Base-by-base conservation (phyloP, 2,113 vertebrate genomes). In the Triplophysa dalaica region DNA sequence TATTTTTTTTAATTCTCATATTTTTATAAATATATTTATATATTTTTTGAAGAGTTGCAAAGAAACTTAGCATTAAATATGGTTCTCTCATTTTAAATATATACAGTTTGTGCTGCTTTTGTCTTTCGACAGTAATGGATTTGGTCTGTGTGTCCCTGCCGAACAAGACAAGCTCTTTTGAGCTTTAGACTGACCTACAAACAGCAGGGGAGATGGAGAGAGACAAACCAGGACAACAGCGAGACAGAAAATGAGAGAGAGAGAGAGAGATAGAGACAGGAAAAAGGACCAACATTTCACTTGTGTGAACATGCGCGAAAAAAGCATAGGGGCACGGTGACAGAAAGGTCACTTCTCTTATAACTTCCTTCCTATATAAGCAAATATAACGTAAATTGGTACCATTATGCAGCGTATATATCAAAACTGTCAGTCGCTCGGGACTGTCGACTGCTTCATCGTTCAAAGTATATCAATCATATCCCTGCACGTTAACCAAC, bases 341-440 rank as follows among this genome's bases (percentile, higher is more conserved):
- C 58, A 38, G 22, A 77, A 86, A 84, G 74, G 77, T 75, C 80
- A 83, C 38, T 22, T 43, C 48, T 41, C 12, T 72, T 61, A n/a
- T 11, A 50, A 26, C 58, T 9, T 4, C 11, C 38, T 63, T 41
- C 14, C 73, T 2, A 43, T 33, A 52, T 29, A 33, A 16, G 60
- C 45, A 65, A 76, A 38, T 38, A 76, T 21, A 21, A 65, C 17
- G 33, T 10, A 50, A 26, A 52, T 17, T 52, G 50, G 33, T 50
- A 63, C 13, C 22, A 62, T 75, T 41, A 22, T 13, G 8, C 11
- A 19, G 22, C 41, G 64, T 48, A 50, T 63, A 52, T 76, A 45
- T 45, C 61, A 43, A 63, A 33, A 14, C 61, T 75, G 60, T n/a
- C 19, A 24, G 22, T 33, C 12, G 54, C 29, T 58, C 29, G 22